phyloP scores from a whole-genome alignment of 1,140 invertebrate genomes.

The Rhagoletis pomonella region DNA sequence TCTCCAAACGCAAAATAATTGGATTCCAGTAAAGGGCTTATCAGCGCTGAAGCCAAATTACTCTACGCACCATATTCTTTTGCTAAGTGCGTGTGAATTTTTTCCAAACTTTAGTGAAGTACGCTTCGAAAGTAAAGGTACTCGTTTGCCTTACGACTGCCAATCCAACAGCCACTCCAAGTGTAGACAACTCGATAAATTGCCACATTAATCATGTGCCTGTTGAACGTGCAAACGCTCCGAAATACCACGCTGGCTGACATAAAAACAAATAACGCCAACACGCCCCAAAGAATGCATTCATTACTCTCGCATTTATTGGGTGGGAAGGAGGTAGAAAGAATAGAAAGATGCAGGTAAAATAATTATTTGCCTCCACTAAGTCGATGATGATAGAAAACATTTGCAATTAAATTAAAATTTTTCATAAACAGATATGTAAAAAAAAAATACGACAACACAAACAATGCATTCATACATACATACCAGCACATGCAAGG shows the following conservation, averaged over 20 bases:
- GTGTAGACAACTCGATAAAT: conserved; percentile 29
- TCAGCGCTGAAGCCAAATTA: no score
- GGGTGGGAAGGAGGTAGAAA: background rate
- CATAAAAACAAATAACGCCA: conserved; percentile 39
- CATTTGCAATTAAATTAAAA: conserved; percentile 50
- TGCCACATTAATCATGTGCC: conserved; percentile 42
- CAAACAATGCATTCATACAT: background rate
- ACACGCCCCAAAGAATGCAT: conserved; percentile 38
- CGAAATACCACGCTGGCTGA: background rate
- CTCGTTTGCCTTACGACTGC: background rate
- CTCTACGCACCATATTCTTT: no score
- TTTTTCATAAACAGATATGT: no score
- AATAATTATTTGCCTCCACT: background rate
- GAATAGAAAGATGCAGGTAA: no score
- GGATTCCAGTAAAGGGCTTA: no score
- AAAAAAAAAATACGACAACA: no score
- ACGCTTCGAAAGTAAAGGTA: background rate
- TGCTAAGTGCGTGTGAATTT: conserved; percentile 4
- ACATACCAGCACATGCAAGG: no score
- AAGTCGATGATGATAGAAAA: conserved; percentile 30
- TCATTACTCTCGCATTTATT: conserved; percentile 40
- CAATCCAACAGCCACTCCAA: background rate
- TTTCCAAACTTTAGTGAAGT: background rate
- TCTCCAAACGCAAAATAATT: no score
- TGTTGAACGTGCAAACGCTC: conserved; percentile 16